A percentile compares a stretch with the other conserved stretches of the same genome.
Evolutionary conservation across 2,888 invertebrate genomes (phyloP).

Genomic region (Synergus laeviventris): DNA sequence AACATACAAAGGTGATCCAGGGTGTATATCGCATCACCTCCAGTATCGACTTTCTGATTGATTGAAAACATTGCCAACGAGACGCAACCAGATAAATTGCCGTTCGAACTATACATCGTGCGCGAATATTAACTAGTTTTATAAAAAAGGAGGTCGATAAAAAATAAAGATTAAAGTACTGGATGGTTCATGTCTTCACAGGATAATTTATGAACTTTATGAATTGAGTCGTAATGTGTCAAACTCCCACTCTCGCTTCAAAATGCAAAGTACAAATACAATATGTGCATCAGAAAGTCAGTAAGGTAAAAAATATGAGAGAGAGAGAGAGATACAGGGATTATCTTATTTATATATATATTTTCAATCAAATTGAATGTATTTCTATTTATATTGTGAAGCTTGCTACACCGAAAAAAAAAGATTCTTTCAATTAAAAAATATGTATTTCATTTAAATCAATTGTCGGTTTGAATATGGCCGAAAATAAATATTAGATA

Average conservation of each 20-base stretch:
- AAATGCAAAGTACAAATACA: conserved; percentile 9
- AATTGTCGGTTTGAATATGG: too few relatives aligned
- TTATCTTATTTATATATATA: too few relatives aligned
- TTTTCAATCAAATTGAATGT: too few relatives aligned
- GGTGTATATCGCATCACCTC: neutral
- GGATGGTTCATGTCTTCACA: neutral
- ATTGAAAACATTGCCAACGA: conserved; percentile 25
- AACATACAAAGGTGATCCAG: conserved; percentile 22
- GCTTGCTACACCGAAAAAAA: too few relatives aligned
- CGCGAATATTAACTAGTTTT: conserved; percentile 17
- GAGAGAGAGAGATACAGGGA: too few relatives aligned
- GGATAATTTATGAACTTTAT: conserved; percentile 14
- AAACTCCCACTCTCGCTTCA: conserved; percentile 9
- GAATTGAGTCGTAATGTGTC: conserved; percentile 21
- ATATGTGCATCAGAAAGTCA: conserved; percentile 1
- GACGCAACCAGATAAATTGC: conserved; percentile 21
- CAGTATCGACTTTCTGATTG: conserved; percentile 22
- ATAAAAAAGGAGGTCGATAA: conserved; percentile 1
- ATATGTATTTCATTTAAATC: too few relatives aligned
- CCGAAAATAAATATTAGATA: too few relatives aligned
- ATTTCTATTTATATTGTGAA: too few relatives aligned
- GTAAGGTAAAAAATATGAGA: neutral
- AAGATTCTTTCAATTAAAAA: too few relatives aligned
- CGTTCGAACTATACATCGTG: conserved; percentile 3
- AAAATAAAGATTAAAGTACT: conserved; percentile 26